Evolutionary conservation across 2,888 invertebrate genomes (phyloP).

Genomic region (Eupeodes luniger): DNA sequence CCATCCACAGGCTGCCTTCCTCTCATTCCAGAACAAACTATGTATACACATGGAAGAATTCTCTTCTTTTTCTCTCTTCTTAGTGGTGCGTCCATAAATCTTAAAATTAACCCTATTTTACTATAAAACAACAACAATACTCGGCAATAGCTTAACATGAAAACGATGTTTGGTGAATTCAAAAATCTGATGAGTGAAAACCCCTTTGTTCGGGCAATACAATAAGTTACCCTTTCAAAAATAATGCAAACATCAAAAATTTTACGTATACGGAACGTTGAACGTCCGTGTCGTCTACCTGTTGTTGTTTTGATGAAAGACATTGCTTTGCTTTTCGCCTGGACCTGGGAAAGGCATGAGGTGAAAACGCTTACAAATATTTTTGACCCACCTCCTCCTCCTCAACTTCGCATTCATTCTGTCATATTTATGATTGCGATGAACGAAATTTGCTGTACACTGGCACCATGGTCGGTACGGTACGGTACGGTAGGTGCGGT

Average conservation of each 20-base stretch:
- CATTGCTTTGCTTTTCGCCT: background rate
- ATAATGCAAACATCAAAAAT: slow-evolving; percentile 54
- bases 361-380: slow-evolving; percentile 41
- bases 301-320: slow-evolving; percentile 38
- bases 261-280: slow-evolving; percentile 11
- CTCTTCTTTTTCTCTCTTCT: background rate
- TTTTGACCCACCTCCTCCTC: background rate
- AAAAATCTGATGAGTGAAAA: slow-evolving; percentile 20
- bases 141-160: slow-evolving; percentile 25
- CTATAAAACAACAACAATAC: slow-evolving; percentile 41
- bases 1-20: background rate
- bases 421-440: slow-evolving; percentile 37
- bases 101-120: slow-evolving; percentile 68
- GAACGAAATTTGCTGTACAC: background rate
- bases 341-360: background rate
- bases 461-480: background rate
- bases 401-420: background rate
- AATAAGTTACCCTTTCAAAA: slow-evolving; percentile 49
- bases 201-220: slow-evolving; percentile 19
- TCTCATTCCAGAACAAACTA: background rate
- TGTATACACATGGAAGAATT: background rate
- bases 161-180: slow-evolving; percentile 56
- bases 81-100: slow-evolving; percentile 56
- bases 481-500: too few species aligned
- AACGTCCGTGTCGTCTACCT: slow-evolving; percentile 45